Base-by-base conservation (phyloP, 1,140 invertebrate genomes). In the Rhopalosiphum maidis region DNA sequence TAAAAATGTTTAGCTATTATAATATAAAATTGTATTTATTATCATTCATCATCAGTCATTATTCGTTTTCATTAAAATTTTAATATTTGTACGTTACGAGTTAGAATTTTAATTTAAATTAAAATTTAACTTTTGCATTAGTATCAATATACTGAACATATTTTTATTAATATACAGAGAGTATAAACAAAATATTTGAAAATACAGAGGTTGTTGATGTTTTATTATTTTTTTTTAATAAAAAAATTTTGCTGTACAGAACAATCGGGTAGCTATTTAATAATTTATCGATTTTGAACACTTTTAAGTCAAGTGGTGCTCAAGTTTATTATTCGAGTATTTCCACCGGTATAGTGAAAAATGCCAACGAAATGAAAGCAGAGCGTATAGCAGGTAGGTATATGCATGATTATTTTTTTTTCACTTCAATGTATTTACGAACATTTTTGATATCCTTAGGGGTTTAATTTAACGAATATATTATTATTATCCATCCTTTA, bases 381-480 rank as follows among this genome's bases (percentile, higher is more conserved):
- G 86, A 18, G 86, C 30, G 41, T 46, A 41, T 41, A 46, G 25
- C 30, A 68, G 60, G 60, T 68, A 68, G 60, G 30, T 77, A 55
- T 30, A 22, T 30, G 60, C 60, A 30, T 68, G 83, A 86, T 43
- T 87, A 89, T 89, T n/a, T 35, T 89, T 37, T 55, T 89, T 89
- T 30, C 88, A 51, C 51, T 87, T 87, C 21, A 51, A 25, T 9
- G 51, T 54, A 37, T 37, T 91, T 46, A 68, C 30, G 55, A 22
- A 77, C 23, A n/a, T 77, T 18, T 91, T n/a, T 37, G 54, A 68
- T 90, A 60, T 22, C 37, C 18, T 18, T 43, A 35, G 41, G 15
- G 88, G 54, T 68, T 77, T 90, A 37, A 60, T 77, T 77, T 60
- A 90, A 41, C 22, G 48, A 90, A 60, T 60, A 60, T 55, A 90